These are phyloP conservation scores for Ormyrus thymus DNA, from an alignment of 2,888 invertebrate species.

Conservation along the genomic window DNA sequence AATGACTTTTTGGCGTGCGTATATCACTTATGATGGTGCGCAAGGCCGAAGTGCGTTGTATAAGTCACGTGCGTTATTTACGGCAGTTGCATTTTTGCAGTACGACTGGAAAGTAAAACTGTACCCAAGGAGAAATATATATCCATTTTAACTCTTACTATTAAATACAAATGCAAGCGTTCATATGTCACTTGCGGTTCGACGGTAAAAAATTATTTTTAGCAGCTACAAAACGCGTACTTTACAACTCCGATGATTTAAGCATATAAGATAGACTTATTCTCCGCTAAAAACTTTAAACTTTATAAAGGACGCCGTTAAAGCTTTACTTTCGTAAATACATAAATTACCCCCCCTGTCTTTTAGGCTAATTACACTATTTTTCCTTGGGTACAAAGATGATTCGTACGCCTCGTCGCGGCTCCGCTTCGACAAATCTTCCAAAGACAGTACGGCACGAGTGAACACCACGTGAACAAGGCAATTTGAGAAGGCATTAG, in stretches of 20 bases:
- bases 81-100: conserved; percentile 6
- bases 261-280: too few species aligned
- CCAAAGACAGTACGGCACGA: conserved; percentile 66
- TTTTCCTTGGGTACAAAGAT: neutral
- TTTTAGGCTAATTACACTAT: too few species aligned
- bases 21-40: conserved; percentile 10
- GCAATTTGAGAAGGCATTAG: conserved; percentile 72
- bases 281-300: too few species aligned
- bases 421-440: conserved; percentile 42
- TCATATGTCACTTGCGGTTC: neutral
- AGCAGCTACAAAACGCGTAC: too few species aligned
- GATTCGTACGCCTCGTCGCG: conserved; percentile 35
- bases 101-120: conserved; percentile 10
- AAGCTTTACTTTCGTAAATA: too few species aligned
- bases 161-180: conserved; percentile 9
- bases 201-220: too few species aligned
- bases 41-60: conserved; percentile 9
- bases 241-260: too few species aligned
- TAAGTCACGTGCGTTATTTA: conserved; percentile 25
- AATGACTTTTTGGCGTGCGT: conserved; percentile 12
- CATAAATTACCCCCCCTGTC: too few species aligned
- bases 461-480: conserved; percentile 70
- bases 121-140: neutral
- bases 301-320: too few species aligned
- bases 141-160: conserved; percentile 22